Conservation (phyloP, 2,797 vertebrate genomes). For the Brachyrhaphis roseni region DNA sequence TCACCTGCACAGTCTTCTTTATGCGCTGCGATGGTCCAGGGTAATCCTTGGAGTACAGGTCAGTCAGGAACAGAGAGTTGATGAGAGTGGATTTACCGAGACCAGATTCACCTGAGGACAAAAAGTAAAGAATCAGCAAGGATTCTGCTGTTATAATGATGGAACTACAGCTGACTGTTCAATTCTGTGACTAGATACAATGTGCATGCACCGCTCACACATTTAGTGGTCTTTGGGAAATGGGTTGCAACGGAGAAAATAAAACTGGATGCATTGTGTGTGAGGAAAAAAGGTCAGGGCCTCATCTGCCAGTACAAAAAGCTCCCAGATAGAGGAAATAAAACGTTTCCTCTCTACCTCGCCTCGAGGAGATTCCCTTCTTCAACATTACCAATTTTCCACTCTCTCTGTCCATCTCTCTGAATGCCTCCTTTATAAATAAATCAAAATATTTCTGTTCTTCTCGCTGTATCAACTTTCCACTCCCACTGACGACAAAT, state of each 20-base stretch:
- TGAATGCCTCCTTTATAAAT: constrained; percentile 24
- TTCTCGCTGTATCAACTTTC: constrained; percentile 43
- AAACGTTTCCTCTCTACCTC: constrained; percentile 58
- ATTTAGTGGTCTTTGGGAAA: constrained; percentile 4
- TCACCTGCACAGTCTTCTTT: constrained; percentile 87
- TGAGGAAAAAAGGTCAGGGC: constrained; percentile 53
- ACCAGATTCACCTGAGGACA: constrained; percentile 83
- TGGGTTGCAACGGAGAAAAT: constrained; percentile 30
- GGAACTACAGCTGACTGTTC: neutral
- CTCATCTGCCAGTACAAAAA: constrained; percentile 48
- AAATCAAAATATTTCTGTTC: constrained; percentile 39
- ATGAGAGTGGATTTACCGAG: constrained; percentile 87
- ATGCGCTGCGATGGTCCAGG: constrained; percentile 84
- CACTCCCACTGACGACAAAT: constrained; percentile 23
- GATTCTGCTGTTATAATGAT: neutral
- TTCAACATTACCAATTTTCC: constrained; percentile 17
- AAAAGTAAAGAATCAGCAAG: neutral
- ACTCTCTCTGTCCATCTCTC: constrained; percentile 16
- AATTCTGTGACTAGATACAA: neutral
- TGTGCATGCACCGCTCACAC: constrained; percentile 5
- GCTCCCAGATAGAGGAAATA: constrained; percentile 54
- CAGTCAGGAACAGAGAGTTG: constrained; percentile 86
- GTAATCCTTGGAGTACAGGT: constrained; percentile 86
- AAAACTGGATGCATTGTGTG: constrained; percentile 51
- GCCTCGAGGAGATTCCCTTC: constrained; percentile 26